Percentiles rank a stretch among this genome's conserved stretches.
These are phyloP conservation scores for Terrapene triunguis DNA, from an alignment of 2,113 vertebrate genomes.

Conservation along the genomic window DNA sequence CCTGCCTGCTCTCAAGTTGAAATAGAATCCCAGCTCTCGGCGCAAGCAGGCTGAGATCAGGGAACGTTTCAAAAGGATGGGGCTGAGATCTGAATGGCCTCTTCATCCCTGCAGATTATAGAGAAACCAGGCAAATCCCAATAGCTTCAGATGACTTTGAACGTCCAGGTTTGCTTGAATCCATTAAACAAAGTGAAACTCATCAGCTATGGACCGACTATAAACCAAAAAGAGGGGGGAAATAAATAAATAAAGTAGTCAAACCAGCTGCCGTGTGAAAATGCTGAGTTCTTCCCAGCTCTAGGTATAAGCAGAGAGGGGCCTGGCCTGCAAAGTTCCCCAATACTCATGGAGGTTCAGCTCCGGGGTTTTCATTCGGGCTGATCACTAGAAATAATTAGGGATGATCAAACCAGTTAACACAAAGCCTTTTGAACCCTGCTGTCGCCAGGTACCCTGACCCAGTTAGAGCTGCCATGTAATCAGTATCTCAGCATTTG, in stretches of 20 bases:
- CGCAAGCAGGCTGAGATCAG: background rate
- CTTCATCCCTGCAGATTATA: conserved; percentile 25
- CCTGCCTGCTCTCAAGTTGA: conserved; percentile 43
- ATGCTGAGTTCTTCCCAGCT: conserved; percentile 59
- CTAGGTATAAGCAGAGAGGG: conserved; percentile 30
- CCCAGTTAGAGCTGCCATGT: accelerated
- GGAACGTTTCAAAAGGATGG: conserved; percentile 1
- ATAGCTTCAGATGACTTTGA: conserved; percentile 11
- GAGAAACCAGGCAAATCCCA: background rate
- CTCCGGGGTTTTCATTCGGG: background rate
- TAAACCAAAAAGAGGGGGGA: conserved; percentile 21
- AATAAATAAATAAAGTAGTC: conserved; percentile 26
- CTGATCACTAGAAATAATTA: background rate
- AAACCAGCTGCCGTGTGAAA: conserved; percentile 60
- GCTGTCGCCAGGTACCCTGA: accelerated
- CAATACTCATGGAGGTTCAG: background rate
- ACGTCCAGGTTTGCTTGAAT: conserved; percentile 12
- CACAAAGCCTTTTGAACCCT: background rate
- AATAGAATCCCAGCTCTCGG: conserved; percentile 55
- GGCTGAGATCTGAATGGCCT: background rate
- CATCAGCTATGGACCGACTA: conserved; percentile 36
- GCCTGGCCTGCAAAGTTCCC: conserved; percentile 32
- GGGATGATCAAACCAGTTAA: background rate
- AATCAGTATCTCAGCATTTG: accelerated
- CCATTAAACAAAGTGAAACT: conserved; percentile 22